A percentile compares a stretch with the other conserved stretches of the same genome.
These are phyloP conservation scores for Copidosoma floridanum DNA, from an alignment of 1,140 invertebrate species.

Conservation along the genomic window DNA sequence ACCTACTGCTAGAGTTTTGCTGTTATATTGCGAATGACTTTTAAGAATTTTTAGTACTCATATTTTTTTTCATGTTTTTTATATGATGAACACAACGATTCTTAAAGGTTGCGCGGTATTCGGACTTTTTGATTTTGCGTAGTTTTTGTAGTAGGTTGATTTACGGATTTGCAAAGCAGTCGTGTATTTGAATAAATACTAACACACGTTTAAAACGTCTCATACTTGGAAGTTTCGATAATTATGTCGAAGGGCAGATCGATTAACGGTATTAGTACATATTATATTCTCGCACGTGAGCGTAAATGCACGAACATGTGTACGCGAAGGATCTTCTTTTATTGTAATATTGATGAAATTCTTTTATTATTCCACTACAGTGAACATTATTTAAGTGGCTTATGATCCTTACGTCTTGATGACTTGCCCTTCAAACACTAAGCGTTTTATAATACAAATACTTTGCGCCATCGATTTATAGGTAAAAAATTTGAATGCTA, in stretches of 20 bases:
- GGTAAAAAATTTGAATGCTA: background rate
- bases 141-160: constrained; percentile 3
- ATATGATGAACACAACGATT: background rate
- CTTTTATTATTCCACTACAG: too few species aligned
- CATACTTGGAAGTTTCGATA: background rate
- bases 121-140: constrained; percentile 10
- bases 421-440: constrained; percentile 4
- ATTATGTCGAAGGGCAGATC: background rate
- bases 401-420: too few species aligned
- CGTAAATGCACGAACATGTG: too few species aligned
- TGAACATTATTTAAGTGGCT: too few species aligned
- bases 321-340: too few species aligned
- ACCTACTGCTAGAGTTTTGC: background rate
- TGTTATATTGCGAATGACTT: constrained; percentile 3
- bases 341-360: too few species aligned
- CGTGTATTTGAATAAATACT: constrained; percentile 2
- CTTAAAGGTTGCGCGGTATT: background rate
- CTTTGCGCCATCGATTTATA: background rate
- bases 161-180: constrained; percentile 11
- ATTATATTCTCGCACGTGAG: too few species aligned
- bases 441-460: constrained; percentile 9
- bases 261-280: too few species aligned
- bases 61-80: background rate
- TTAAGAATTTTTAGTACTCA: constrained; percentile 1
- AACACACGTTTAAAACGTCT: constrained; percentile 7